Conservation (phyloP, 2,113 vertebrate species). For the Pardalotus punctatus region DNA sequence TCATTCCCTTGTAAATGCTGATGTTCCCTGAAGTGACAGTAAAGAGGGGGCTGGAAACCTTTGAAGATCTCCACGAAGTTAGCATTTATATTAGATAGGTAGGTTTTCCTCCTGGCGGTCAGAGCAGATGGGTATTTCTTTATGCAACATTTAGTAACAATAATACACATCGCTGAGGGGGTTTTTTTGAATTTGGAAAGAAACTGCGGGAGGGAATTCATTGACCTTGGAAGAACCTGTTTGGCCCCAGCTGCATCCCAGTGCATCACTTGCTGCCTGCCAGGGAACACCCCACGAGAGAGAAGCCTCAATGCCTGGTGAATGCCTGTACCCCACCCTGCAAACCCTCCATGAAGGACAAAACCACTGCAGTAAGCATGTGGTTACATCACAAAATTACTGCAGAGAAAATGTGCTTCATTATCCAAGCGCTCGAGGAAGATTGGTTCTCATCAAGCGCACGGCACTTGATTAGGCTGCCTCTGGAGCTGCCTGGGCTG, state of each 20-base stretch:
- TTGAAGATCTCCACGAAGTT: background rate
- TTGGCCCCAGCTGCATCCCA: background rate
- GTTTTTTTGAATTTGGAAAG: background rate
- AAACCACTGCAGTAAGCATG: background rate
- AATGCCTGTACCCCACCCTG: background rate
- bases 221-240: background rate
- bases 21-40: background rate
- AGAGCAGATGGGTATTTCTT: background rate
- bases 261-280: background rate
- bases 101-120: background rate
- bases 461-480: slow-evolving; percentile 32
- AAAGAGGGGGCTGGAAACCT: background rate
- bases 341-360: background rate
- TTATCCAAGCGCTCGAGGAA: slow-evolving; percentile 31
- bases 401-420: slow-evolving; percentile 42
- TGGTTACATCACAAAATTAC: background rate
- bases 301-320: background rate
- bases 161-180: background rate
- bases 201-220: background rate
- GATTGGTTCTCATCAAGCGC: slow-evolving; percentile 36
- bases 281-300: background rate
- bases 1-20: background rate
- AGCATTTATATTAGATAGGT: background rate
- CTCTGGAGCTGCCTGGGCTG: background rate
- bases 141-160: background rate